Conservation (phyloP, 2,113 vertebrate species). For the Cryptotis parvus region DNA sequence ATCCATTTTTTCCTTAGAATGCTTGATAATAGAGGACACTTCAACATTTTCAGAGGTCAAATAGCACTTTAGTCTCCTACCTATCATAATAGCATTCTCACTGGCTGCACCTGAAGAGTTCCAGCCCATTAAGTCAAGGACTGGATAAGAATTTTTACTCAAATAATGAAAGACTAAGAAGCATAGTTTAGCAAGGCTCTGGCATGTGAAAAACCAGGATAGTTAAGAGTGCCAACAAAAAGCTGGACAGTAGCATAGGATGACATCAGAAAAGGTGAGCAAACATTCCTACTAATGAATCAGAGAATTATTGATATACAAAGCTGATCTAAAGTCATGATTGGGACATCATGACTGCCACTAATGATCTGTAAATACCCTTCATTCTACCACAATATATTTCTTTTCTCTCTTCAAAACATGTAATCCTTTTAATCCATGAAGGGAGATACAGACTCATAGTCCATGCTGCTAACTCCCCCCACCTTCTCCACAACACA, state of each 20-base stretch:
- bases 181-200: background rate
- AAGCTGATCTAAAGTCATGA: background rate
- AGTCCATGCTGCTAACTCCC: background rate
- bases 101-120: background rate
- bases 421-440: constrained; percentile 1
- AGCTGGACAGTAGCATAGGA: background rate
- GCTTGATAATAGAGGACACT: background rate
- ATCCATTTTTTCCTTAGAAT: background rate
- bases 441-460: background rate
- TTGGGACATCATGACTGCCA: background rate
- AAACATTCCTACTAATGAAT: no score
- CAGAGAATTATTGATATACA: background rate
- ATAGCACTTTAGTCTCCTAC: background rate
- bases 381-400: background rate
- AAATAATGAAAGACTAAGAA: background rate
- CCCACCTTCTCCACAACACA: background rate
- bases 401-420: background rate
- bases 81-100: background rate
- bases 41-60: background rate
- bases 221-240: background rate
- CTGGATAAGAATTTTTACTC: background rate
- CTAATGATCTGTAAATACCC: background rate
- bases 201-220: background rate
- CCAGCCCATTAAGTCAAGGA: background rate
- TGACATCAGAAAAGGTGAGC: background rate